Evolutionary conservation across 1,140 invertebrate genomes (phyloP), one percentile per base, ranked within the genome.

Genomic region (Bilobella aurantiaca): DNA sequence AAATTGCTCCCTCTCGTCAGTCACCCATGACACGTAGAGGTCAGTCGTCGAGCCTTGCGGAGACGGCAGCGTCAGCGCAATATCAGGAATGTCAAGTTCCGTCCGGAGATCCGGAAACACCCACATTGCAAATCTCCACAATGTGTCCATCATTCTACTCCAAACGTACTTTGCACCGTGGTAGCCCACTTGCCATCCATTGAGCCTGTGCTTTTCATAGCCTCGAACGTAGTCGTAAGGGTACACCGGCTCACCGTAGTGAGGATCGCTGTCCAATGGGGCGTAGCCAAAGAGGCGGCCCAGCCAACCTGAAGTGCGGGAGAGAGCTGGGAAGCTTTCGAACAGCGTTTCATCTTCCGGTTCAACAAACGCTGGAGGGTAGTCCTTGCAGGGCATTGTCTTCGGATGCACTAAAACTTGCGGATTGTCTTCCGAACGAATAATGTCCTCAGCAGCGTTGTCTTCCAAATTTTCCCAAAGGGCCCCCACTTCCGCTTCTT

Each of bases 1-100:
- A 2, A 25, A 18, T 23, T 47, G 27, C 27, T 59, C 58, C 23
- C n/a, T 34, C 42, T 42, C 58, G 8, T 59, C 58, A 3, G 3
- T 23, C n/a, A 32, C 27, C 37, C 21, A 67, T 14, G 53, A 63
- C 1, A 34, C 30, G 60, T 58, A 63, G 29, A 68, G 49, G 30
- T 70, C 46, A 12, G 66, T 65, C 12, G 69, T 68, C 2, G 69
- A 70, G 23, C 63, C 69, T n/a, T 27, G 1, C 3, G 69, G 69
- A 25, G 69, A 67, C 1, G 69, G 32, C 1, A 63, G 3, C 21
- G 63, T 66, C 3, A 70, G 58, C 28, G 69, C 67, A 42, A 70
- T 62, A 53, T 70, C 66, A 3, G 69, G 69, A 29, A 69, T 29
- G 64, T 66, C 8, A 8, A 0, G 5, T 18, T 2, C 27, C 28